These are phyloP conservation scores for Tragelaphus oryx DNA, from an alignment of 2,797 vertebrate species.

Conservation along the genomic window DNA sequence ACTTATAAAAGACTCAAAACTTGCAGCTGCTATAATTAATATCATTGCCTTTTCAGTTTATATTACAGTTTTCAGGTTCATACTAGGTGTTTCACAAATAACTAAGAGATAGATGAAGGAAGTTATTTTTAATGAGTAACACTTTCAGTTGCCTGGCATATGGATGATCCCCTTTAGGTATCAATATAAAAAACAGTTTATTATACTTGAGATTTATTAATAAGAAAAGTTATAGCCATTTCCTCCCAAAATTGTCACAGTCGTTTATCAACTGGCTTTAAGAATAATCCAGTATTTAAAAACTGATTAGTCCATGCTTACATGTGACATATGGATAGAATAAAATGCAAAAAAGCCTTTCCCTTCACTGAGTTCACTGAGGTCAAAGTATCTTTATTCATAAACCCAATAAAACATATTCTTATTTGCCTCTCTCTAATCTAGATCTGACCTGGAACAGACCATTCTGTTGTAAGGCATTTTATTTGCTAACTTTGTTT, in stretches of 20 bases:
- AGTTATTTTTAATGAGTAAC: background rate
- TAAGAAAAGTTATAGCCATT: background rate
- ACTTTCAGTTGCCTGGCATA: background rate
- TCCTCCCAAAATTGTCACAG: background rate
- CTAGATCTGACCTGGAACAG: background rate
- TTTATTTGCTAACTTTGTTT: background rate
- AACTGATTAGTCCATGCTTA: background rate
- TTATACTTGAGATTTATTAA: background rate
- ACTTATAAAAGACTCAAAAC: background rate
- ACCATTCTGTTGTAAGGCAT: background rate
- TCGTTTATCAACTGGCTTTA: background rate
- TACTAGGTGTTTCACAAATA: background rate
- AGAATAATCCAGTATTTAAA: background rate
- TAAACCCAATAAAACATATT: background rate
- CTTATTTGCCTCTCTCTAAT: background rate
- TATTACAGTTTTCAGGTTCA: background rate
- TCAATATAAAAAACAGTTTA: background rate
- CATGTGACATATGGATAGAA: background rate
- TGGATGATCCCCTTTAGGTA: background rate
- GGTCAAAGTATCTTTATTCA: background rate
- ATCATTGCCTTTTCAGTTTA: background rate
- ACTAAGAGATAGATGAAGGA: background rate
- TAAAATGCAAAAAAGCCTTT: background rate
- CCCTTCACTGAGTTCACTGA: background rate
- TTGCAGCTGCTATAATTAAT: background rate